A percentile compares a stretch with the other conserved stretches of the same genome.
These are phyloP conservation scores for Euplagia quadripunctaria DNA, from an alignment of 2,888 invertebrate genomes.

Conservation along the genomic window DNA sequence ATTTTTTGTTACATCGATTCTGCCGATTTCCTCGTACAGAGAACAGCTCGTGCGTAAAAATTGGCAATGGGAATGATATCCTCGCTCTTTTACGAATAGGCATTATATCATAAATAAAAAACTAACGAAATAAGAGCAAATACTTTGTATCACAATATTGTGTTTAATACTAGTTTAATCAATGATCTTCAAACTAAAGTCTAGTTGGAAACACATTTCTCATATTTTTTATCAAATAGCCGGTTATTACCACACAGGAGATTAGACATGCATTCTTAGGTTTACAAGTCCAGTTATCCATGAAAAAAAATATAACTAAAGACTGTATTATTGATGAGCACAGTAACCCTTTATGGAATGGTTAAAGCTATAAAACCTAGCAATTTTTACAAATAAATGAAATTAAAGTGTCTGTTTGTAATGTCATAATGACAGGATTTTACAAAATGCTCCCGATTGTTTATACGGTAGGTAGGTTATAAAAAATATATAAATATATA, in stretches of 20 bases:
- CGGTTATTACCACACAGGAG: neutral
- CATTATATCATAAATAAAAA: conserved; percentile 32
- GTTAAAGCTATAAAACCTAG: too few species aligned
- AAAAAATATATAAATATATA: too few species aligned
- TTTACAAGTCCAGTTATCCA: neutral
- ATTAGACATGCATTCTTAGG: neutral
- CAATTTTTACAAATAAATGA: too few species aligned
- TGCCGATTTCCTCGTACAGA: conserved; percentile 32
- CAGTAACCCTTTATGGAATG: too few species aligned
- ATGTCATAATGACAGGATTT: too few species aligned
- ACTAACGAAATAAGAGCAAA: conserved; percentile 1
- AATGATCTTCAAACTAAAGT: neutral
- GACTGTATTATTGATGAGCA: too few species aligned
- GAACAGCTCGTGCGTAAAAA: conserved; percentile 42
- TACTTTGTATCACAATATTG: conserved; percentile 9
- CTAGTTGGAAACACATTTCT: neutral
- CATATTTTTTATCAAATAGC: neutral
- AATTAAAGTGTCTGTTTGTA: too few species aligned
- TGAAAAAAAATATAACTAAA: too few species aligned
- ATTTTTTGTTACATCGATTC: conserved; percentile 38
- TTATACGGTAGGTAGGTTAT: too few species aligned
- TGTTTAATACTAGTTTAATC: conserved; percentile 11
- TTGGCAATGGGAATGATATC: conserved; percentile 45
- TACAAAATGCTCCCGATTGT: too few species aligned
- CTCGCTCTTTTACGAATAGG: conserved; percentile 16